phyloP scores from a whole-genome alignment of 1,140 invertebrate species.

The Heterodera carotae region DNA sequence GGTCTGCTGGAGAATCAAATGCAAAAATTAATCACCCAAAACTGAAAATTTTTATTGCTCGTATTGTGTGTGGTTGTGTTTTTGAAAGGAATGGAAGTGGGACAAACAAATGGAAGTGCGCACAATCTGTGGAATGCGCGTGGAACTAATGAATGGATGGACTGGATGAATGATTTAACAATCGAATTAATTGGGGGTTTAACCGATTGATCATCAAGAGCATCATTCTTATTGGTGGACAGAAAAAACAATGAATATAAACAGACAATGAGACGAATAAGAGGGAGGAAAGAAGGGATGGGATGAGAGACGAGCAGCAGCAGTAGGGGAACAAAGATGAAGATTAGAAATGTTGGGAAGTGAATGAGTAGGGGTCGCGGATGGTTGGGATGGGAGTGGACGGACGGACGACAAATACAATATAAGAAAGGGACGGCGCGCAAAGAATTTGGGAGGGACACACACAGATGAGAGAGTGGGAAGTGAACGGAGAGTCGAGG shows the following conservation, averaged over 20 bases:
- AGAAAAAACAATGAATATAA: not conserved
- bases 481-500: too few relatives aligned
- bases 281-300: not conserved
- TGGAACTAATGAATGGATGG: not conserved
- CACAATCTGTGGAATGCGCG: not conserved
- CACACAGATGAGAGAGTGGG: too few relatives aligned
- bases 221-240: too few relatives aligned
- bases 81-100: not conserved
- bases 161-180: not conserved
- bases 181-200: not conserved
- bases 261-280: not conserved
- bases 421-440: not conserved
- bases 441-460: too few relatives aligned
- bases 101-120: not conserved
- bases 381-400: not conserved
- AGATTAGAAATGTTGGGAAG: not conserved
- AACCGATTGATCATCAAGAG: too few relatives aligned
- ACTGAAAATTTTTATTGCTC: not conserved
- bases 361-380: not conserved
- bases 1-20: too few relatives aligned
- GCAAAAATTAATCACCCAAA: too few relatives aligned
- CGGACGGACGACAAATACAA: not conserved
- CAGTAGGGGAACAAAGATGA: not conserved
- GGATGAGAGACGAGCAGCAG: not conserved
- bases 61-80: not conserved